Conservation (phyloP, 2,888 invertebrate genomes). For the Arge pagana region DNA sequence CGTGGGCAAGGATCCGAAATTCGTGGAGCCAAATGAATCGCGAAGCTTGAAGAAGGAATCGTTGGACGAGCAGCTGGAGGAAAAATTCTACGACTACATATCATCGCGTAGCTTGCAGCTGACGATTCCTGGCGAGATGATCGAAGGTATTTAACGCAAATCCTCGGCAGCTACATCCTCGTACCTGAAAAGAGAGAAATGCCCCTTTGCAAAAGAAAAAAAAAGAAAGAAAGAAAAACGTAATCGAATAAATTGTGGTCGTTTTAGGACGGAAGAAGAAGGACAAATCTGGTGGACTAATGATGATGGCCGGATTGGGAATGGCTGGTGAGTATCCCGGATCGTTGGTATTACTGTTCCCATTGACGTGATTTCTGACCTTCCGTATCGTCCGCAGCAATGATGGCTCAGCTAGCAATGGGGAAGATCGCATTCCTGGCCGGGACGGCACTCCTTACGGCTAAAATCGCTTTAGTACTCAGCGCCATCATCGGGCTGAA, state of each 20-base stretch:
- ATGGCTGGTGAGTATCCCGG: constrained; percentile 57
- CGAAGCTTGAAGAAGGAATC: constrained; percentile 27
- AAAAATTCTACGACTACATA: constrained; percentile 51
- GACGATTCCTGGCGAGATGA: constrained; percentile 53
- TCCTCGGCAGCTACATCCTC: too few species aligned
- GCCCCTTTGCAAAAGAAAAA: too few species aligned
- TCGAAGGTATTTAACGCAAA: too few species aligned
- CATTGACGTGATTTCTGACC: not conserved
- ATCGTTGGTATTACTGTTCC: not conserved
- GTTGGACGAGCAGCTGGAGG: constrained; percentile 50
- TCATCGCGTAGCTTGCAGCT: constrained; percentile 51
- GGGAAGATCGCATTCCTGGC: constrained; percentile 72
- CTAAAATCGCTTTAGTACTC: constrained; percentile 68
- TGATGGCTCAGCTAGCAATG: constrained; percentile 70
- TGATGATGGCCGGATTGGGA: constrained; percentile 67
- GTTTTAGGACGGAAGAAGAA: constrained; percentile 63
- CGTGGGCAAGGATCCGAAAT: constrained; percentile 44
- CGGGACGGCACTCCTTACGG: constrained; percentile 69
- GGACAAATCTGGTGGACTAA: constrained; percentile 58
- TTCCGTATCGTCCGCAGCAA: constrained; percentile 48
- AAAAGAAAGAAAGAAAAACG: too few species aligned
- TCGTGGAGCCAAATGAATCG: constrained; percentile 20
- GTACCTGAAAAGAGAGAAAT: too few species aligned
- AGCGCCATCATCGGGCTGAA: constrained; percentile 69
- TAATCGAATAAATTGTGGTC: too few species aligned